Base-by-base conservation (phyloP, 1,140 invertebrate genomes). In the Habropoda laboriosa region DNA sequence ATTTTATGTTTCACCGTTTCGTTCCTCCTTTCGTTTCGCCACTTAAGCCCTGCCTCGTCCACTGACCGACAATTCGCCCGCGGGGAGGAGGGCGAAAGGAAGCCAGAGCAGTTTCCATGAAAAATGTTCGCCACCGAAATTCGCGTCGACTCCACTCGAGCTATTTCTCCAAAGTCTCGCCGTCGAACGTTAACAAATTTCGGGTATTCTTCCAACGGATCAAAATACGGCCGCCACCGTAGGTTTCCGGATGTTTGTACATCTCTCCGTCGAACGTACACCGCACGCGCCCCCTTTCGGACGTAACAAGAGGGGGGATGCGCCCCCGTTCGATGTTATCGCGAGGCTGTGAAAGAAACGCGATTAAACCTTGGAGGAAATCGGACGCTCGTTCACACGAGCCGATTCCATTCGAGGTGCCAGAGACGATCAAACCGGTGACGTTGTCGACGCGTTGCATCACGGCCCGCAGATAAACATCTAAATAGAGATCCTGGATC, bases 401-500 rank as follows among this genome's bases (percentile, higher is more conserved):
- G 45, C 42, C 68, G 70, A n/a, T 38, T 3, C 38, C 24, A 16
- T 61, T 30, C 18, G 18, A 42, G 49, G 76, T 76, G 67, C 35
- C 73, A 58, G 58, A 75, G 74, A 79, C 64, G 82, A 82, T 77
- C 60, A 68, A 70, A 63, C 38, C 55, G 58, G 53, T 57, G 72
- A 80, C 78, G 79, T 83, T 81, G 70, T 72, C 58, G 64, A 55
- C 45, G 51, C 53, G 73, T 82, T 79, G 81, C 83, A 81, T 81
- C 85, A 81, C 70, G 71, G 71, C 35, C 55, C 70, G 38, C 64
- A 80, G 92, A 93, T 93, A 92, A 90, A 80, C 18, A 93, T 93
- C 92, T 92, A 91, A 92, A 92, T 91, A 92, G 90, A 93, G 92
- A 92, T 92, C 88, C 88, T 86, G 81, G 89, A 89, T 91, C 87